Percentiles rank a stretch among this genome's conserved stretches.
These are phyloP conservation scores for Ophonus ardosiacus DNA, from an alignment of 2,888 invertebrate species.

Conservation along the genomic window DNA sequence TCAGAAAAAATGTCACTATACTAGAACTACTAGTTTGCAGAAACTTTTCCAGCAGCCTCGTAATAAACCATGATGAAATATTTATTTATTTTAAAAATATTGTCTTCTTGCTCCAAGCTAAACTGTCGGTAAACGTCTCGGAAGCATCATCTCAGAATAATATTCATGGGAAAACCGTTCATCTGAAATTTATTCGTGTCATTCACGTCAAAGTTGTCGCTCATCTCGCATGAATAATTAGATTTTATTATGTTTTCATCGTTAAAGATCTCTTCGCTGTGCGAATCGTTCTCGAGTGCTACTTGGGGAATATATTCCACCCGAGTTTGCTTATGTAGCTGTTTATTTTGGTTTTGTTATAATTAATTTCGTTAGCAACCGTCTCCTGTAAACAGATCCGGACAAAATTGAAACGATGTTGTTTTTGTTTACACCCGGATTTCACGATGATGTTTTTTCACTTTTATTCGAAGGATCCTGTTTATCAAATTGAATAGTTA, in stretches of 20 bases:
- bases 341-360: conserved; percentile 55
- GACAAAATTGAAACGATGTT: conserved; percentile 52
- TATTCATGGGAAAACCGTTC: conserved; percentile 12
- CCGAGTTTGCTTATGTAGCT: conserved; percentile 35
- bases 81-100: neutral
- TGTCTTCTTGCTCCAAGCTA: neutral
- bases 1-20: too few relatives aligned
- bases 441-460: conserved; percentile 3
- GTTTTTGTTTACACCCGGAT: conserved; percentile 36
- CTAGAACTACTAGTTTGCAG: too few relatives aligned
- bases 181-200: conserved; percentile 39
- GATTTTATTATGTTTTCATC: conserved; percentile 61
- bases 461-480: conserved; percentile 1
- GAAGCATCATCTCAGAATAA: neutral
- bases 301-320: conserved; percentile 52
- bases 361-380: conserved; percentile 56
- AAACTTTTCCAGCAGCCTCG: too few relatives aligned
- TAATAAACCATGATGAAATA: neutral
- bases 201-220: conserved; percentile 22
- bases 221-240: conserved; percentile 58
- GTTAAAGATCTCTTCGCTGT: conserved; percentile 54
- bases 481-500: neutral
- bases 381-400: conserved; percentile 52
- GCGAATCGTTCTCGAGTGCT: neutral
- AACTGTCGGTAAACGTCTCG: neutral